Conservation (phyloP, 2,888 invertebrate species). For the Alcis repandata region DNA sequence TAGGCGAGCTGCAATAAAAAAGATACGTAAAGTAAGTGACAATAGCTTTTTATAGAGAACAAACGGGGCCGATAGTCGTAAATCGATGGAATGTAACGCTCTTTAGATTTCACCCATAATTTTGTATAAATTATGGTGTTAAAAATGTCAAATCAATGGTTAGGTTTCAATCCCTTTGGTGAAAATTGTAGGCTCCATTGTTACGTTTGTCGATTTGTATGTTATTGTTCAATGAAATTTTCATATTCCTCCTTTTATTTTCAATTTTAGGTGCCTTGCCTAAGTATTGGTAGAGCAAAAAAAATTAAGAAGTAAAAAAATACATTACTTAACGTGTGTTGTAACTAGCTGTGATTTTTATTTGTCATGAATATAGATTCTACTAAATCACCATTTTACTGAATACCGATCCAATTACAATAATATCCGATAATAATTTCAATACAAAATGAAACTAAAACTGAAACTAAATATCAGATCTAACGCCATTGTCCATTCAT, state of each 20-base stretch:
- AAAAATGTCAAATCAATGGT: not conserved
- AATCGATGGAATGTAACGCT: not conserved
- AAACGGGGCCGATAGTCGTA: too few relatives aligned
- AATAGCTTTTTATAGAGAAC: too few relatives aligned
- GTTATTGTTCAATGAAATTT: not conserved
- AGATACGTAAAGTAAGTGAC: too few relatives aligned
- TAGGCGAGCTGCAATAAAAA: too few relatives aligned
- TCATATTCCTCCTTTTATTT: too few relatives aligned
- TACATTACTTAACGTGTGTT: not conserved
- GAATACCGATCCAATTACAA: constrained; percentile 19
- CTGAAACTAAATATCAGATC: constrained; percentile 35
- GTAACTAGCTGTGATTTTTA: not conserved
- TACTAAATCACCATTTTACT: not conserved
- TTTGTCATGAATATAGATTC: not conserved
- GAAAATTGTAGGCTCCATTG: not conserved
- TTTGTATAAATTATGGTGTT: not conserved
- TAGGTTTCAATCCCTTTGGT: not conserved
- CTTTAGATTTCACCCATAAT: not conserved
- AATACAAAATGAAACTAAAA: constrained; percentile 17
- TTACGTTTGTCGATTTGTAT: not conserved
- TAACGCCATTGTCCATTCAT: constrained; percentile 43
- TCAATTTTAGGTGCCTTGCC: too few relatives aligned
- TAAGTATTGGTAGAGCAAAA: too few relatives aligned
- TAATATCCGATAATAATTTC: constrained; percentile 28
- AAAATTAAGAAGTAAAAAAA: too few relatives aligned